A percentile compares a stretch with the other conserved stretches of the same genome.
phyloP scores from a whole-genome alignment of 2,797 vertebrate genomes.

The Apogon hyalosoma region DNA sequence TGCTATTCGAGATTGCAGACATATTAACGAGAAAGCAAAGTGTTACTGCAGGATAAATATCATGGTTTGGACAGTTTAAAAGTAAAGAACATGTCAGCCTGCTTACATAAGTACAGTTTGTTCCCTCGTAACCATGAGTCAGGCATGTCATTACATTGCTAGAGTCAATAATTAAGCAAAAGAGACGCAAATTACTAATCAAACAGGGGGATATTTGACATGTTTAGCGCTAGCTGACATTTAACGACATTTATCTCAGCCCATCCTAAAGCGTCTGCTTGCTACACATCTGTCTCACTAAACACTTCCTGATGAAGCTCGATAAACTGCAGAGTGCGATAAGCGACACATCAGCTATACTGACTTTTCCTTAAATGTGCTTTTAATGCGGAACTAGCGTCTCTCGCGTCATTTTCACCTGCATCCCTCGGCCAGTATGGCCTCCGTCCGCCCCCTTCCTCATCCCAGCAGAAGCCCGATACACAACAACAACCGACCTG shows the following conservation, averaged over 20 bases:
- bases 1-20: neutral
- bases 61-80: constrained; percentile 29
- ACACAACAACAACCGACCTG: constrained; percentile 74
- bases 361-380: neutral
- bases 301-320: constrained; percentile 18
- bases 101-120: constrained; percentile 50
- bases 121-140: constrained; percentile 3
- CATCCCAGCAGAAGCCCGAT: constrained; percentile 72
- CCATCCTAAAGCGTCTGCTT: neutral
- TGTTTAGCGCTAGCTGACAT: neutral
- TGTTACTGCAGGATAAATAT: neutral
- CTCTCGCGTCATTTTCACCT: constrained; percentile 59
- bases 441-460: constrained; percentile 85
- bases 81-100: constrained; percentile 24
- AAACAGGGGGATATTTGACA: neutral
- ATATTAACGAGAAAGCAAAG: neutral
- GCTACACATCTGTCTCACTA: neutral
- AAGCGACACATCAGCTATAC: neutral
- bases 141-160: neutral
- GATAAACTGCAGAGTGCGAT: neutral
- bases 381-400: constrained; percentile 55
- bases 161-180: neutral
- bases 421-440: constrained; percentile 78
- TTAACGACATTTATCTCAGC: constrained; percentile 6
- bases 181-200: neutral